These are phyloP conservation scores for Coptodon bakossiorum DNA, from an alignment of 2,113 vertebrate genomes.

Conservation along the genomic window DNA sequence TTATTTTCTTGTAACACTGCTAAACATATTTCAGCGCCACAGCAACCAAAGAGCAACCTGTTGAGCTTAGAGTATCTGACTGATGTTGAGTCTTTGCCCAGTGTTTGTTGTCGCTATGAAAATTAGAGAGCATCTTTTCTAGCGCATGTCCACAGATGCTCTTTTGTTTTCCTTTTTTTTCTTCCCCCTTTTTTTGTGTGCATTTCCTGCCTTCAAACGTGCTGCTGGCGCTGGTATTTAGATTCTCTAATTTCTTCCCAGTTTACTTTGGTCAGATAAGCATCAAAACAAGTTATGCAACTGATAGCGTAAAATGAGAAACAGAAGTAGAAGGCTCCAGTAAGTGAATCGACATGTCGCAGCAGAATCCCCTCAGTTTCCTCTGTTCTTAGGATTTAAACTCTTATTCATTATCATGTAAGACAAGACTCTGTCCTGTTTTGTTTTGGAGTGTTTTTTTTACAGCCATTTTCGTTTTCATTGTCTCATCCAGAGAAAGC, in stretches of 20 bases:
- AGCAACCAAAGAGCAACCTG: not conserved
- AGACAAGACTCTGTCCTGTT: not conserved
- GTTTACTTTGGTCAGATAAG: slow-evolving; percentile 7
- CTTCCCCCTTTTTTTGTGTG: not conserved
- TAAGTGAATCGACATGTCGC: slow-evolving; percentile 8
- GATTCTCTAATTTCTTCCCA: not conserved
- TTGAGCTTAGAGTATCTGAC: not conserved
- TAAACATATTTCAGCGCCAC: not conserved
- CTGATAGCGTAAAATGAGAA: not conserved
- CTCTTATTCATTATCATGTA: not conserved
- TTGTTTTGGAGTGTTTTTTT: accelerated
- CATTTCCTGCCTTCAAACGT: not conserved
- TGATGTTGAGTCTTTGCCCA: not conserved
- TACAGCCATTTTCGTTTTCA: not conserved
- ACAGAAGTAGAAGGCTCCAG: not conserved
- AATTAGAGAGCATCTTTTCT: not conserved
- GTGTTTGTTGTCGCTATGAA: not conserved
- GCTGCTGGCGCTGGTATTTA: not conserved
- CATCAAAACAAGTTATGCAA: slow-evolving; percentile 6
- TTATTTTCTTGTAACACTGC: not conserved
- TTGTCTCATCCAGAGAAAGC: not conserved
- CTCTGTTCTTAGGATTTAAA: not conserved
- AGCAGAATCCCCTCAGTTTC: not conserved
- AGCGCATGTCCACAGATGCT: not conserved
- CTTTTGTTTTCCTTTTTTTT: not conserved